Conservation (phyloP, 2,888 invertebrate species). For the Nemotelus nigrinus region DNA sequence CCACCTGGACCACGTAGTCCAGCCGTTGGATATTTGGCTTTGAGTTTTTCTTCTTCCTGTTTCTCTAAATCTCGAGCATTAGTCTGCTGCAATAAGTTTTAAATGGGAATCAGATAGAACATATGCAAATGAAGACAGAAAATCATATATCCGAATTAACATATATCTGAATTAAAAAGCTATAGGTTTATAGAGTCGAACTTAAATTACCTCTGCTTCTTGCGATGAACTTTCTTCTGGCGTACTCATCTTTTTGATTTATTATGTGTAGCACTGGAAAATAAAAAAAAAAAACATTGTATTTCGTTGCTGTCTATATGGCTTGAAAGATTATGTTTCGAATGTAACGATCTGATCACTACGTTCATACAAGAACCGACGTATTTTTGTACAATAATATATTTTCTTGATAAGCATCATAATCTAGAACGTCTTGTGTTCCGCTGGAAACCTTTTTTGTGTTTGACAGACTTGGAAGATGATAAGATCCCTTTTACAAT, state of each 20-base stretch:
- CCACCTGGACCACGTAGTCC: slow-evolving; percentile 77
- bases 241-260: slow-evolving; percentile 44
- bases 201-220: slow-evolving; percentile 45
- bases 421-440: too few relatives aligned
- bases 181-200: neutral
- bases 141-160: neutral
- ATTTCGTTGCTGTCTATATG: too few relatives aligned
- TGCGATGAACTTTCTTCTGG: slow-evolving; percentile 49
- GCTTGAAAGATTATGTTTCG: too few relatives aligned
- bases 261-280: neutral
- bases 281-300: too few relatives aligned
- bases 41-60: slow-evolving; percentile 90
- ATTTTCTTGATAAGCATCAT: too few relatives aligned
- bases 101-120: neutral
- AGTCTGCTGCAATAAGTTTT: slow-evolving; percentile 15
- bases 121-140: neutral
- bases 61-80: slow-evolving; percentile 78
- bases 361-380: too few relatives aligned
- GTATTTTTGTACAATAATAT: too few relatives aligned
- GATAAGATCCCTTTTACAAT: too few relatives aligned
- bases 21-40: slow-evolving; percentile 87
- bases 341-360: too few relatives aligned
- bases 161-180: neutral
- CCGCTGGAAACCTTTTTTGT: too few relatives aligned
- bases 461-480: too few relatives aligned